These are phyloP conservation scores for Drosophila rubida DNA, from an alignment of 2,888 invertebrate species.

Conservation along the genomic window DNA sequence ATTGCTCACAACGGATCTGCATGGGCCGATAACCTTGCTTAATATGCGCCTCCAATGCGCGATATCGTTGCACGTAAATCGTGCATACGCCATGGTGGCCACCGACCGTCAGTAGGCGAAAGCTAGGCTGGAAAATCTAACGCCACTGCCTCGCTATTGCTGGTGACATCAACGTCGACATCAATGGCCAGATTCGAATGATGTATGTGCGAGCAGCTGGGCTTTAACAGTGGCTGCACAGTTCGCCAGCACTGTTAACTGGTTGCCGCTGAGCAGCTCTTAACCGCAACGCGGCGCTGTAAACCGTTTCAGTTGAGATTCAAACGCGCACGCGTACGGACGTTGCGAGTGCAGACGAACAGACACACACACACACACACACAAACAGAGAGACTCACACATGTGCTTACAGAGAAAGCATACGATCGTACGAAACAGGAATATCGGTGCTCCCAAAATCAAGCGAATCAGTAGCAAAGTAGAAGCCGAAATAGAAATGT, in stretches of 20 bases:
- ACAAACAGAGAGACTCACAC: not conserved
- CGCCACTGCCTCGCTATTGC: not conserved
- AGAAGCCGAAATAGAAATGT: conserved; percentile 75
- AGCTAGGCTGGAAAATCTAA: conserved; percentile 31
- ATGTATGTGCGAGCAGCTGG: conserved; percentile 16
- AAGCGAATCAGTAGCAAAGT: conserved; percentile 53
- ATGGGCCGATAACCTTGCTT: conserved; percentile 50
- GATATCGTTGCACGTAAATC: conserved; percentile 47
- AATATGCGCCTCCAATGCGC: conserved; percentile 27
- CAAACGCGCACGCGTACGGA: conserved; percentile 73
- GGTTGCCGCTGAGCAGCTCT: conserved; percentile 41
- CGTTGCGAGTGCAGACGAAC: conserved; percentile 37
- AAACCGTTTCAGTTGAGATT: conserved; percentile 78
- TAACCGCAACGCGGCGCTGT: conserved; percentile 62
- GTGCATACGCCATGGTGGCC: conserved; percentile 33
- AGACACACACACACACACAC: conserved; percentile 9
- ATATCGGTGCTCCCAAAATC: conserved; percentile 38
- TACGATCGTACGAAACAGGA: conserved; percentile 56
- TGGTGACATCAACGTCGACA: conserved; percentile 35
- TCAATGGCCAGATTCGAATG: conserved; percentile 44
- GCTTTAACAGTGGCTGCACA: conserved; percentile 40
- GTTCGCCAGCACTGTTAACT: conserved; percentile 42
- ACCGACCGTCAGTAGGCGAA: conserved; percentile 39
- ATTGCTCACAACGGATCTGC: conserved; percentile 46
- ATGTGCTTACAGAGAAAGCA: conserved; percentile 58